Conservation (phyloP, 2,797 vertebrate species). For the Agapornis canus region DNA sequence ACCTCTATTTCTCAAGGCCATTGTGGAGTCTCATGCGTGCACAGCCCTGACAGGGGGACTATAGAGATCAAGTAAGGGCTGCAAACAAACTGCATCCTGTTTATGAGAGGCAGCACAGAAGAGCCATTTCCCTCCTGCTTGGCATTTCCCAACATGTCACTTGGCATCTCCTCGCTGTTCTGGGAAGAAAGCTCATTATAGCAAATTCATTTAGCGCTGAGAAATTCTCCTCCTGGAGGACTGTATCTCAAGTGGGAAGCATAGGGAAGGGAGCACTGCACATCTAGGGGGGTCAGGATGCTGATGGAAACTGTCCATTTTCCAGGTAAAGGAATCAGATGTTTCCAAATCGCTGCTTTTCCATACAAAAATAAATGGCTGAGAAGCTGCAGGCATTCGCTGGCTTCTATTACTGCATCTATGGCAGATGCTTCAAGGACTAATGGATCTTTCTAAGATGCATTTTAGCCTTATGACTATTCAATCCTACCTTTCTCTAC, state of each 20-base stretch:
- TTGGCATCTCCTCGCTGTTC: conserved; percentile 5
- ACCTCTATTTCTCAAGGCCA: not conserved
- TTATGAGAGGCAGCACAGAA: not conserved
- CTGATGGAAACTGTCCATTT: not conserved
- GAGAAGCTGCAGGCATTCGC: conserved; percentile 7
- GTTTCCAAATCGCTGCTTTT: not conserved
- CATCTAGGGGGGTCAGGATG: not conserved
- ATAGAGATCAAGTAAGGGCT: not conserved
- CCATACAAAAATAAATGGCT: not conserved
- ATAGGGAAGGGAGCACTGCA: not conserved
- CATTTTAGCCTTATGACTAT: conserved; percentile 32
- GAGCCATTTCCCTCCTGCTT: conserved; percentile 42
- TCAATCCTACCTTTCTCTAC: conserved; percentile 22
- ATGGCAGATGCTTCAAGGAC: conserved; percentile 43
- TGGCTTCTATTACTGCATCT: not conserved
- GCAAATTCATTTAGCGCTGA: conserved; percentile 13
- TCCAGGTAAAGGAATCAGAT: not conserved
- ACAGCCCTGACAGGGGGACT: conserved; percentile 10
- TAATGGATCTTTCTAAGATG: conserved; percentile 24
- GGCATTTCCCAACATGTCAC: conserved; percentile 6
- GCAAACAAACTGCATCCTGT: not conserved
- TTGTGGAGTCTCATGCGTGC: not conserved
- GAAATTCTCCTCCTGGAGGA: conserved; percentile 2
- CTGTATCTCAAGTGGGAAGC: not conserved
- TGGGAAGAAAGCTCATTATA: not conserved